Base-by-base conservation (phyloP, 2,113 vertebrate genomes). In the Orientallactaga bullata region DNA sequence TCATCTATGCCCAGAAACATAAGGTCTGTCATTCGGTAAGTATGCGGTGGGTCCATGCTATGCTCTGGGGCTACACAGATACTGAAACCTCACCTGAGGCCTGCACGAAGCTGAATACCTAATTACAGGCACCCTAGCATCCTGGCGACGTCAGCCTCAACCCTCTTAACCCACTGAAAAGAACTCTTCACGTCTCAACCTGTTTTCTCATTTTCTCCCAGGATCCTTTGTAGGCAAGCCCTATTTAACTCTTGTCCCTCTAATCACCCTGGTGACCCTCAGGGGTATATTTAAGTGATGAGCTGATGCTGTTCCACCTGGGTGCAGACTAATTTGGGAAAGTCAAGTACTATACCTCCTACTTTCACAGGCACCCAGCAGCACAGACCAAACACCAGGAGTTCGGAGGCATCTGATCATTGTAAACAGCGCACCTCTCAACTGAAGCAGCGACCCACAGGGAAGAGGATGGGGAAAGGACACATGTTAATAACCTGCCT, bases 311-410 rank as follows among this genome's bases (percentile, higher is more conserved):
- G 89, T 85, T 88, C 65, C 35, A 61, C 68, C 55, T 39, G 66
- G 88, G 61, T 28, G 82, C 21, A 90, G 85, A 79, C 21, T 88
- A 73, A 90, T 74, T 61, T 89, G 78, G 47, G 17, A 78, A 87
- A 88, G 51, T 78, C 63, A 74, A 42, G 65, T 74, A 58, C 26
- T 72, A 69, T 28, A 26, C 13, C 7, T 42, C 24, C 63, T 85
- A 16, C 30, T 73, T 63, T 82, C 23, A 42, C 1, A 79, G 35
- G 3, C 18, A 47, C 51, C 55, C 3, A 18, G 82, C 88, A 83
- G 84, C 30, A 69, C 3, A 20, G 13, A 47, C 30, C 60, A 68
- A 60, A 28, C 63, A 39, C 63, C 71, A 92, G 68, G 42, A 58
- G n/a, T 61, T 69, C 51, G 71, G 35, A 79, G n/a, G 37, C 37